Evolutionary conservation across 2,888 invertebrate species (phyloP).

Genomic region (Metallyticus violacea): DNA sequence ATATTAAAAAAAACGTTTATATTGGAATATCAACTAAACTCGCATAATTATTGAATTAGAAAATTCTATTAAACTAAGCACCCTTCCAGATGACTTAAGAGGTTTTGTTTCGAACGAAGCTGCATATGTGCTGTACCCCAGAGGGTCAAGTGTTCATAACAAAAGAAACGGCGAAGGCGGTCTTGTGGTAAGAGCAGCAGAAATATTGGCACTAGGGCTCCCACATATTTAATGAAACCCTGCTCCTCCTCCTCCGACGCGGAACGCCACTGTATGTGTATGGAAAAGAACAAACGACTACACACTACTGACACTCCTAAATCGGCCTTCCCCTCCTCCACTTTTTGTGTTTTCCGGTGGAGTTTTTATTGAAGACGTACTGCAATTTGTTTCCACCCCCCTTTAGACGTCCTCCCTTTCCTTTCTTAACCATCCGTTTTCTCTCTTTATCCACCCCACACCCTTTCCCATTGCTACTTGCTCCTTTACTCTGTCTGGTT

Average conservation of each 20-base stretch:
- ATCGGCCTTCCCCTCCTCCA: background rate
- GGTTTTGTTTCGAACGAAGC: too few relatives aligned
- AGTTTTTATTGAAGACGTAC: constrained; percentile 19
- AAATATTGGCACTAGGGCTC: background rate
- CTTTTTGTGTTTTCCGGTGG: background rate
- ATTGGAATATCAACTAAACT: background rate
- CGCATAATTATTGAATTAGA: background rate
- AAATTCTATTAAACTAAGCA: background rate
- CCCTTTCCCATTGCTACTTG: background rate
- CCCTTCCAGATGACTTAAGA: background rate
- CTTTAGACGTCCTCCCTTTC: constrained; percentile 9
- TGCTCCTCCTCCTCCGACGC: background rate
- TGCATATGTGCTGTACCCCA: background rate
- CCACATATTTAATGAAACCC: background rate
- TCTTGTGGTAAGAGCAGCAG: background rate
- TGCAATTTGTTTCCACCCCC: constrained; percentile 22
- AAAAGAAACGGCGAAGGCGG: background rate
- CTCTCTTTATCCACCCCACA: background rate
- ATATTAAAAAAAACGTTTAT: too few relatives aligned
- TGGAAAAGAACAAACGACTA: background rate
- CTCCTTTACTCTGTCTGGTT: background rate
- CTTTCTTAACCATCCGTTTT: background rate
- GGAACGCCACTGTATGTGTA: background rate
- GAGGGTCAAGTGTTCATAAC: background rate
- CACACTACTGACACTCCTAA: background rate